Conservation (phyloP, 1,140 invertebrate species). For the Probaryconus sp. region DNA sequence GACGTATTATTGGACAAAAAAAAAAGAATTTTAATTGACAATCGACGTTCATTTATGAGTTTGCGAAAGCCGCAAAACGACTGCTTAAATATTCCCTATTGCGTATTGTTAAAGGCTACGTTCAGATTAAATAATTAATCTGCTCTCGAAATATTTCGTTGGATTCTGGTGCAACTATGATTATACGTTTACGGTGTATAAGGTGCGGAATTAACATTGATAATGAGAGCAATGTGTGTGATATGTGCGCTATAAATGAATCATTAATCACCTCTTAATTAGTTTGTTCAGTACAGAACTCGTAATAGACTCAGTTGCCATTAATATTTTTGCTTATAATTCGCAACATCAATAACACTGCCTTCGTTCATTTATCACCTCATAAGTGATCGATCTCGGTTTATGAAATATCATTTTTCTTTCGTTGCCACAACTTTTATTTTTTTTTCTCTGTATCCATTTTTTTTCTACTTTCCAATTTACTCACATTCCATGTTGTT, state of each 20-base stretch:
- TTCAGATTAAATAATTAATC: constrained; percentile 59
- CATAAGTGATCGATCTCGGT: constrained; percentile 21
- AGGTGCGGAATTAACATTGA: constrained; percentile 52
- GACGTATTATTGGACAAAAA: too few species aligned
- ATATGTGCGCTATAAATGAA: constrained; percentile 44
- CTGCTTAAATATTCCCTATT: constrained; percentile 34
- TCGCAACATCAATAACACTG: constrained; percentile 25
- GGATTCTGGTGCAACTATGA: constrained; percentile 37
- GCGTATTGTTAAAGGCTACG: constrained; percentile 21
- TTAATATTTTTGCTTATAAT: constrained; percentile 55
- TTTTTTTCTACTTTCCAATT: constrained; percentile 6
- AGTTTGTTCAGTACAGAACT: constrained; percentile 41
- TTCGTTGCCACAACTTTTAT: constrained; percentile 15
- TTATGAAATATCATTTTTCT: constrained; percentile 49
- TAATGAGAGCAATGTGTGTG: constrained; percentile 53
- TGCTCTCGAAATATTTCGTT: constrained; percentile 50
- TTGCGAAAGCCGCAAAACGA: constrained; percentile 4
- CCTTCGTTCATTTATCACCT: constrained; percentile 42
- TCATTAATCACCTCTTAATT: constrained; percentile 59
- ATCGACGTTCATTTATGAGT: constrained; percentile 19
- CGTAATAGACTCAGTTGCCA: constrained; percentile 24
- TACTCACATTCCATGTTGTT: constrained; percentile 22
- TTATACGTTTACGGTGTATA: constrained; percentile 51
- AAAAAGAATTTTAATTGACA: constrained; percentile 32
- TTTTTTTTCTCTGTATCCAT: neutral